These are phyloP conservation scores for Drepanosiphum platanoidis DNA, from an alignment of 2,888 invertebrate genomes.

Conservation along the genomic window DNA sequence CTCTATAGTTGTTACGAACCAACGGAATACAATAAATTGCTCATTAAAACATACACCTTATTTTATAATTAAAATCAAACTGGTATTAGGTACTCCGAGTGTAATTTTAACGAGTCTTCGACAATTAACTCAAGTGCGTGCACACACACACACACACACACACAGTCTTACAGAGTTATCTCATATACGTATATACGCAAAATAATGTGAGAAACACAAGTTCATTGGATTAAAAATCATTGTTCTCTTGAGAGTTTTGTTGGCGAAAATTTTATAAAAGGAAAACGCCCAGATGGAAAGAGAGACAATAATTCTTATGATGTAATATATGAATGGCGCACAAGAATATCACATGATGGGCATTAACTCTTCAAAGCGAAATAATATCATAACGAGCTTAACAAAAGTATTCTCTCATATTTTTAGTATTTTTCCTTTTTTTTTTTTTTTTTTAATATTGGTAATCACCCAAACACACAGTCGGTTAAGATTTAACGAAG, in stretches of 20 bases:
- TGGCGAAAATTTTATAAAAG: not conserved
- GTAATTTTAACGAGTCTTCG: not conserved
- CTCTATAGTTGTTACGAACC: not conserved
- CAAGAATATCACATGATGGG: not conserved
- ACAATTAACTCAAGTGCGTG: not conserved
- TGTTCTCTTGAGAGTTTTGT: constrained; percentile 19
- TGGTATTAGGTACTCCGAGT: not conserved
- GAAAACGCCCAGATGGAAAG: not conserved
- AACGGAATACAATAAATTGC: not conserved
- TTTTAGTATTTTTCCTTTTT: not conserved
- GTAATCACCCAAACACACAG: not conserved
- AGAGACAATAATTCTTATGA: constrained; percentile 1
- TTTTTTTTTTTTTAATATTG: not conserved
- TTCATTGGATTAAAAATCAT: constrained; percentile 21
- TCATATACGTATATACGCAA: not conserved
- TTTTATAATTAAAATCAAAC: not conserved
- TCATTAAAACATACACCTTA: not conserved
- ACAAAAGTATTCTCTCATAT: not conserved
- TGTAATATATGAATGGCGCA: not conserved
- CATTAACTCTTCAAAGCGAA: not conserved
- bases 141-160: too few species aligned
- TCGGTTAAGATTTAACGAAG: not conserved
- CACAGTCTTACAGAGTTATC: not conserved
- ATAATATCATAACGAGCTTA: not conserved
- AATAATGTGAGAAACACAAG: not conserved